Base-by-base conservation (phyloP, 2,888 invertebrate genomes). In the Germaria angustata region DNA sequence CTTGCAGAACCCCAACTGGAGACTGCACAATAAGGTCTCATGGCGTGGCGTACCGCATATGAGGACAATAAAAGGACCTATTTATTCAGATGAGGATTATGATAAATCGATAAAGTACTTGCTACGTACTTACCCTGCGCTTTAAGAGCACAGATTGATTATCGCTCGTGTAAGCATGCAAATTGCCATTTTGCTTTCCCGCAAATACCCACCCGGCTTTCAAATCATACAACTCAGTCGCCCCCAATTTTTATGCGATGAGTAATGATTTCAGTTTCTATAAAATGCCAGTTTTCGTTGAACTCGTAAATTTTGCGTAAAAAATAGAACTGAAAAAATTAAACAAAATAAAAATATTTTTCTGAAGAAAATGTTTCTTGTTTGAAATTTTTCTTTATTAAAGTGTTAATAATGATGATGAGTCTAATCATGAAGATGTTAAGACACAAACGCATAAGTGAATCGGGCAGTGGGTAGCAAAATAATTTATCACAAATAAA, bases 171-270 rank as follows among this genome's bases (percentile, higher is more conserved):
- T n/a, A n/a, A n/a, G n/a, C n/a, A n/a, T n/a, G n/a, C n/a, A n/a
- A n/a, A n/a, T n/a, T n/a, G n/a, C n/a, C n/a, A n/a, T n/a, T n/a
- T n/a, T n/a, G n/a, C n/a, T n/a, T n/a, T n/a, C n/a, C n/a, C n/a
- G n/a, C n/a, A n/a, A n/a, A n/a, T n/a, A n/a, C n/a, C n/a, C n/a
- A n/a, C n/a, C n/a, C n/a, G n/a, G n/a, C n/a, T n/a, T n/a, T n/a
- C 6, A 6, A 28, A 28, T 28, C 28, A 28, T 20, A 46, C 53
- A 63, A 51, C 73, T 75, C 82, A 82, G 84, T 84, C 77, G 86
- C 80, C 76, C 80, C 81, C 84, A 78, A 32, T 53, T 86, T 86
- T 61, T 71, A 72, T 59, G 69, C 41, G 8, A 61, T 72, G 72
- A 71, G 57, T 65, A 41, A 72, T 71, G 57, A 41, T 57, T 55